Percentiles rank a stretch among this genome's conserved stretches.
Conservation (phyloP, 2,797 vertebrate species). For the Distichodus sexfasciatus region DNA sequence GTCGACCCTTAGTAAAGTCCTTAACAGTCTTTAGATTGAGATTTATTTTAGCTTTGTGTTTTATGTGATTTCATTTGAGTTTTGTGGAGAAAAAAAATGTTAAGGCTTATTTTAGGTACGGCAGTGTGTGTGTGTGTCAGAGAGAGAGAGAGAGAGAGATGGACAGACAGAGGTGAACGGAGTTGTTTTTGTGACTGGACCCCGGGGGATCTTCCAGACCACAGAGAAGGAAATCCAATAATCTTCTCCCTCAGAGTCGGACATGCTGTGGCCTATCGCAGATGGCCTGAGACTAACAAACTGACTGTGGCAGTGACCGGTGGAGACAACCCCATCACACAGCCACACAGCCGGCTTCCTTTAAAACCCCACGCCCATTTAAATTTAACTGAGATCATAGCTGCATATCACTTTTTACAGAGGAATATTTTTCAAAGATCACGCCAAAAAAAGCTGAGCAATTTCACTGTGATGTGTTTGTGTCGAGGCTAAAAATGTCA, state of each 20-base stretch:
- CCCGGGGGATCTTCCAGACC: slow-evolving; percentile 5
- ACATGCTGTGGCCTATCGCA: slow-evolving; percentile 17
- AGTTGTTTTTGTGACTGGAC: slow-evolving; percentile 1
- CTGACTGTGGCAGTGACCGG: not conserved
- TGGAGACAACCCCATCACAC: slow-evolving; percentile 3
- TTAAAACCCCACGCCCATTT: slow-evolving; percentile 10
- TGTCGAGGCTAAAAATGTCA: too few species aligned
- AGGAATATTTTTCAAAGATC: not conserved
- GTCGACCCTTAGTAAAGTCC: too few species aligned
- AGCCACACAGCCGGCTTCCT: slow-evolving; percentile 18
- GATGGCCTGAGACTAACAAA: slow-evolving; percentile 5
- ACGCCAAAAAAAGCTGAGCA: not conserved
- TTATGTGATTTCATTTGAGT: too few species aligned
- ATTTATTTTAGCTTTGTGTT: too few species aligned
- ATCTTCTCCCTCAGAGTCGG: slow-evolving; percentile 19
- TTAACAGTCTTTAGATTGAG: too few species aligned
- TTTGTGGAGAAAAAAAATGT: not conserved
- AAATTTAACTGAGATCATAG: not conserved
- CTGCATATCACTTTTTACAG: not conserved
- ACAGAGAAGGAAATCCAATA: slow-evolving; percentile 40
- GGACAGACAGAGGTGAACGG: not conserved
- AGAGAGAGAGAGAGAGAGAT: not conserved
- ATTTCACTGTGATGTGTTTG: too few species aligned
- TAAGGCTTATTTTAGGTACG: not conserved
- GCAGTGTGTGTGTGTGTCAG: too few species aligned